These are phyloP conservation scores for Siphonodentalium dalli DNA, from an alignment of 2,888 invertebrate genomes.

Conservation along the genomic window DNA sequence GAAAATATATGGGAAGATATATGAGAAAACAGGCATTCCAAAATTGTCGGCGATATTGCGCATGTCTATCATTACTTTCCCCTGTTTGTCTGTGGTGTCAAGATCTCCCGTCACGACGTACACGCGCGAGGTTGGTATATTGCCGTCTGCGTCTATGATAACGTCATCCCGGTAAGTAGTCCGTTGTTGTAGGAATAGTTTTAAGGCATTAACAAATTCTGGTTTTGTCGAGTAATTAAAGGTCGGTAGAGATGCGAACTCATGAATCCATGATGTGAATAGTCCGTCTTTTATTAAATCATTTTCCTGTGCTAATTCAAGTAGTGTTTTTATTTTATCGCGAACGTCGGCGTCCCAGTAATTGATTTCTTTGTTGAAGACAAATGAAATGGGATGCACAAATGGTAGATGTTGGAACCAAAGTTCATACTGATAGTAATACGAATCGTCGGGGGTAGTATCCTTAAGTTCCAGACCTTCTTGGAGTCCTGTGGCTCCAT, in stretches of 20 bases:
- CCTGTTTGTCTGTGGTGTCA: conserved; percentile 73
- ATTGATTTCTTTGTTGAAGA: conserved; percentile 20
- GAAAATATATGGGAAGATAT: conserved; percentile 44
- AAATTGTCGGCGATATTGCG: conserved; percentile 39
- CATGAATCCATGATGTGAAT: too few species aligned
- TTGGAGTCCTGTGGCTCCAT: conserved; percentile 38
- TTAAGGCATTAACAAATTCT: conserved; percentile 18
- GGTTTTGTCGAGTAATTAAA: too few species aligned
- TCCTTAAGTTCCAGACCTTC: conserved; percentile 38
- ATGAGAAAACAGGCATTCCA: conserved; percentile 37
- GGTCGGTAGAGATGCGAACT: too few species aligned
- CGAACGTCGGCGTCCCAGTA: conserved; percentile 13
- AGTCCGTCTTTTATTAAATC: too few species aligned
- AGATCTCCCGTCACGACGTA: conserved; percentile 88
- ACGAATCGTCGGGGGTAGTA: conserved; percentile 40
- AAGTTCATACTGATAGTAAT: conserved; percentile 31
- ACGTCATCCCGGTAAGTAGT: conserved; percentile 27
- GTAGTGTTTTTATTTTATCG: background rate
- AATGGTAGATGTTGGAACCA: conserved; percentile 26
- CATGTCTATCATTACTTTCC: conserved; percentile 43
- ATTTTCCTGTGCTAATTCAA: conserved; percentile 1
- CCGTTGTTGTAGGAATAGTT: conserved; percentile 12
- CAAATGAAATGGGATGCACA: conserved; percentile 32
- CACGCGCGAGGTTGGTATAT: conserved; percentile 72
- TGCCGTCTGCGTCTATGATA: conserved; percentile 24